phyloP scores from a whole-genome alignment of 2,113 vertebrate genomes.

The Xenopus laevis region DNA sequence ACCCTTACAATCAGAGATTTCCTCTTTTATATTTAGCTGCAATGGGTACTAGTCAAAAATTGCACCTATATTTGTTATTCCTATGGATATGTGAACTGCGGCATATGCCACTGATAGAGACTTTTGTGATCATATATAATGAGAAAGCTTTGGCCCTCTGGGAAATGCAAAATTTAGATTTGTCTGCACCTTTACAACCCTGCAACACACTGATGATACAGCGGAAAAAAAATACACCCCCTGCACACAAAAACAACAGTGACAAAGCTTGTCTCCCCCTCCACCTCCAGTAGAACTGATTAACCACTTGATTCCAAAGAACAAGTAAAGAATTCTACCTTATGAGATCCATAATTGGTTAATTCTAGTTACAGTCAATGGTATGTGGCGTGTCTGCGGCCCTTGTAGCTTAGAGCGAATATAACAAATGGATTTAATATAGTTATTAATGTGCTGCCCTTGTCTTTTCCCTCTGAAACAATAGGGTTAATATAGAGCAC shows the following conservation, averaged over 20 bases:
- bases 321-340: neutral
- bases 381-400: neutral
- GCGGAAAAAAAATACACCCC: constrained; percentile 12
- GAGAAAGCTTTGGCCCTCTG: neutral
- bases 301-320: neutral
- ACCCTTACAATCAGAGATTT: too few species aligned
- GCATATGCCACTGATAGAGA: too few species aligned
- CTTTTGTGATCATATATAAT: too few species aligned
- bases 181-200: constrained; percentile 19
- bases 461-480: neutral
- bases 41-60: too few species aligned
- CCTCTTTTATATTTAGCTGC: too few species aligned
- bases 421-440: neutral
- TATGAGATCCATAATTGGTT: neutral
- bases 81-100: too few species aligned
- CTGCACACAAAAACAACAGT: neutral
- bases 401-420: neutral
- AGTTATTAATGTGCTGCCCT: neutral
- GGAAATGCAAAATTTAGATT: constrained; percentile 32
- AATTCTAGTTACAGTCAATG: neutral
- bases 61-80: too few species aligned
- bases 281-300: neutral
- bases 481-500: neutral
- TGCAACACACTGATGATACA: constrained; percentile 31
- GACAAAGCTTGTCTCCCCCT: constrained; percentile 3